Evolutionary conservation across 1,140 invertebrate genomes (phyloP).

Genomic region (Rhyzopertha dominica): DNA sequence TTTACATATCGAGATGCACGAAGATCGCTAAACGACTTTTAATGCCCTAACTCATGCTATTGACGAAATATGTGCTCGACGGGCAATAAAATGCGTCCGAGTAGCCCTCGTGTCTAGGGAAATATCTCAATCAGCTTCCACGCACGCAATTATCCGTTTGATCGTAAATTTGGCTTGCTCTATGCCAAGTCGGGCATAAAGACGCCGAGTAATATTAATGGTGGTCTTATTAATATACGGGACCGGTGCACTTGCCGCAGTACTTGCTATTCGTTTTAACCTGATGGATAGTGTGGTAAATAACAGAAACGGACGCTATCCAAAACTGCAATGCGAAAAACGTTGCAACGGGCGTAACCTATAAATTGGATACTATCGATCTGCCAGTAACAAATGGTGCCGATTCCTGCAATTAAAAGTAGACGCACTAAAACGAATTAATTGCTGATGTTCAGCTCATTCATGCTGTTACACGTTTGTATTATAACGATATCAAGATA

Average conservation of each 20-base stretch:
- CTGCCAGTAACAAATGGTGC: no score
- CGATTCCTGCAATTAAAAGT: no score
- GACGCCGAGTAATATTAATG: constrained; percentile 28
- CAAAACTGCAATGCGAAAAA: no score
- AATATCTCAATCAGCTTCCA: constrained; percentile 32
- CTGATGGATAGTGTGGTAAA: no score
- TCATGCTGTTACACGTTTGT: no score
- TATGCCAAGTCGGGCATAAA: constrained; percentile 21
- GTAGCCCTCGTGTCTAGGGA: constrained; percentile 18
- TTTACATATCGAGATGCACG: constrained; percentile 39
- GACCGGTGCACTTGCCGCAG: constrained; percentile 6
- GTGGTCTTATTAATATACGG: constrained; percentile 31
- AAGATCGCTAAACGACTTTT: constrained; percentile 39
- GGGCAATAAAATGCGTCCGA: constrained; percentile 19
- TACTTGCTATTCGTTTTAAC: no score
- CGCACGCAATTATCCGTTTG: constrained; percentile 31
- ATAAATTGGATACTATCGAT: no score
- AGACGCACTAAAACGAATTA: no score
- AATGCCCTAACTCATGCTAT: constrained; percentile 38
- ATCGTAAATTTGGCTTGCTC: constrained; percentile 27
- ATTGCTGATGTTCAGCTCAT: no score
- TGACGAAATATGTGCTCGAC: constrained; percentile 31
- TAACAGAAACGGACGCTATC: no score
- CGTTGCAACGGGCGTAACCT: no score
- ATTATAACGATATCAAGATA: no score